phyloP scores from a whole-genome alignment of 2,888 invertebrate genomes.

The Alcis repandata region DNA sequence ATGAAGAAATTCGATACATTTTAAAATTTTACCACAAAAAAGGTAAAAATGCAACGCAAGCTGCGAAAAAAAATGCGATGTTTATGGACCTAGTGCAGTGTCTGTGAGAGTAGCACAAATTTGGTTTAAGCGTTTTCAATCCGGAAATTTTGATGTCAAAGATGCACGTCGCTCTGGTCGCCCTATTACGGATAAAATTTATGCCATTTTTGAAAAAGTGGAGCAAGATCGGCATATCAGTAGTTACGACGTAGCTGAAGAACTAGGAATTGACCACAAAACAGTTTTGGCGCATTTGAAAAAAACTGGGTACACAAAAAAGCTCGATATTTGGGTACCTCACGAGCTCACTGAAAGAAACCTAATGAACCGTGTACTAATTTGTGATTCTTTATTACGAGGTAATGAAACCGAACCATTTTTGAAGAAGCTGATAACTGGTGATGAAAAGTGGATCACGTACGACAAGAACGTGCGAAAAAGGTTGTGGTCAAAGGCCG shows the following conservation, averaged over 20 bases:
- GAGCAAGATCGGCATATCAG: conserved; percentile 30
- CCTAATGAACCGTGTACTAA: neutral
- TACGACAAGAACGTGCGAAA: neutral
- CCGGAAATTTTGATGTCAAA: conserved; percentile 31
- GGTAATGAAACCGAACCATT: conserved; percentile 11
- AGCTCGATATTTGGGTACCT: conserved; percentile 12
- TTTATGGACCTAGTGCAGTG: conserved; percentile 6
- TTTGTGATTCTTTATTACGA: conserved; percentile 16
- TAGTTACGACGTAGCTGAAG: conserved; percentile 32
- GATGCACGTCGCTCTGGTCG: conserved; percentile 26
- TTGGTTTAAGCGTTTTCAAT: conserved; percentile 37
- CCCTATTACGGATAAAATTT: conserved; percentile 37
- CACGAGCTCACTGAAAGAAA: no score
- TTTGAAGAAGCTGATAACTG: conserved; percentile 14
- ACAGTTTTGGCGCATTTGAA: conserved; percentile 16
- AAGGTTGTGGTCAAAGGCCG: conserved; percentile 8
- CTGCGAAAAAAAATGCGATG: neutral
- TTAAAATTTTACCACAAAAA: neutral
- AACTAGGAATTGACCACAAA: conserved; percentile 21
- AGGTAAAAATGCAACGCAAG: neutral
- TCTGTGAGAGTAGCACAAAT: conserved; percentile 36
- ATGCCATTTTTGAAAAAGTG: conserved; percentile 42
- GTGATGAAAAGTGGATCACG: conserved; percentile 12
- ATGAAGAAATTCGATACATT: neutral
- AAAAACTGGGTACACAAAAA: conserved; percentile 18